These are phyloP conservation scores for Brienomyrus longianalis DNA, from an alignment of 2,113 vertebrate species.

Conservation along the genomic window DNA sequence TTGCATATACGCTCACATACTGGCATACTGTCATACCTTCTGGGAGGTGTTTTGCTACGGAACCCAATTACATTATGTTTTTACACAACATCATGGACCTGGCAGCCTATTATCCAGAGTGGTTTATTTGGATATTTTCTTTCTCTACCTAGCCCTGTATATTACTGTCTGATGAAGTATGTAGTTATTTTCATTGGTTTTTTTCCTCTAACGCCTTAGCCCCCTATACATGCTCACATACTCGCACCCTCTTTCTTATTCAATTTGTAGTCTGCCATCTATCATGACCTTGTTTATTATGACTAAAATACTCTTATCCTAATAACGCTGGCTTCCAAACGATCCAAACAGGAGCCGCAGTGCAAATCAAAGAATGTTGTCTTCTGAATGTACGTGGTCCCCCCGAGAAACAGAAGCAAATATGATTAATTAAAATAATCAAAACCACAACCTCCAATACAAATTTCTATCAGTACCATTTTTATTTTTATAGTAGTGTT, in stretches of 20 bases:
- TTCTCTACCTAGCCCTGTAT: neutral
- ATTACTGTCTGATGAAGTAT: neutral
- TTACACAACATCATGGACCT: neutral
- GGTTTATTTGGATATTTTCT: neutral
- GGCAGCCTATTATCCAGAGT: neutral
- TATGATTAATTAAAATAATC: conserved; percentile 6
- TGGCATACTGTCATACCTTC: neutral
- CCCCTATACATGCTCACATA: neutral
- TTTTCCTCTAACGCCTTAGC: neutral
- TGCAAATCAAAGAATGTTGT: conserved; percentile 9
- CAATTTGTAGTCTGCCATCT: neutral
- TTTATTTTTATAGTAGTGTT: neutral
- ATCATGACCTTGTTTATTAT: conserved; percentile 16
- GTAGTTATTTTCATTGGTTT: neutral
- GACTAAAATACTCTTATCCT: neutral
- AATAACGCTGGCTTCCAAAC: neutral
- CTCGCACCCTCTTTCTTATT: neutral
- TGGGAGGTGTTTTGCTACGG: neutral
- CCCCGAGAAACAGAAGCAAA: neutral
- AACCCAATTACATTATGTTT: neutral
- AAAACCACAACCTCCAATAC: neutral
- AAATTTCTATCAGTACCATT: neutral
- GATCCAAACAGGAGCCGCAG: neutral
- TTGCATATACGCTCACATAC: neutral
- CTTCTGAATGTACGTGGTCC: neutral